Conservation (phyloP, 1,140 invertebrate species). For the Platorchestia sp. region DNA sequence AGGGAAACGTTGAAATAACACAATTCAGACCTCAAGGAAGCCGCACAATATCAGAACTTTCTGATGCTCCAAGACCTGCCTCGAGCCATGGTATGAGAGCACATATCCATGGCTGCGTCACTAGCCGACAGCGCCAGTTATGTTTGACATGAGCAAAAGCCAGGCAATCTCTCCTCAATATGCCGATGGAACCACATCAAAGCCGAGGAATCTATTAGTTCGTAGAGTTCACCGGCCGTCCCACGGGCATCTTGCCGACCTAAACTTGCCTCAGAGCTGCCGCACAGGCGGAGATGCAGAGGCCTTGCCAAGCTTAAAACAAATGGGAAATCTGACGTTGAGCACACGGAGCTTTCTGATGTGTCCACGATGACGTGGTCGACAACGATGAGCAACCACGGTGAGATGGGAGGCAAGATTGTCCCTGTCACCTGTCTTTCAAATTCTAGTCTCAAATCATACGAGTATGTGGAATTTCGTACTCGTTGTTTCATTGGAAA, state of each 20-base stretch:
- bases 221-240: constrained; percentile 29
- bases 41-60: neutral
- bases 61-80: neutral
- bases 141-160: constrained; percentile 53
- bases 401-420: neutral
- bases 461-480: no score
- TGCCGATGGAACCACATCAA: constrained; percentile 48
- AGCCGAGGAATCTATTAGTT: constrained; percentile 52
- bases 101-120: neutral
- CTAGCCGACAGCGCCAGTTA: constrained; percentile 9
- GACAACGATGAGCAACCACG: neutral
- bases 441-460: neutral
- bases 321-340: neutral
- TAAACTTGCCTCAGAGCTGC: constrained; percentile 12
- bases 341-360: neutral
- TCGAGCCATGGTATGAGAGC: neutral
- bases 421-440: neutral
- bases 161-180: constrained; percentile 52
- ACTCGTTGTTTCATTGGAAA: neutral
- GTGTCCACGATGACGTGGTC: neutral
- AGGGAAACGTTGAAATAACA: neutral
- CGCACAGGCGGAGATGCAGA: neutral
- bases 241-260: constrained; percentile 23
- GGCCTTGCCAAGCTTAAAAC: neutral
- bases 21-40: neutral